Evolutionary conservation across 2,113 vertebrate species (phyloP), one percentile per base, ranked within the genome.

Genomic region (Noturus placidus): DNA sequence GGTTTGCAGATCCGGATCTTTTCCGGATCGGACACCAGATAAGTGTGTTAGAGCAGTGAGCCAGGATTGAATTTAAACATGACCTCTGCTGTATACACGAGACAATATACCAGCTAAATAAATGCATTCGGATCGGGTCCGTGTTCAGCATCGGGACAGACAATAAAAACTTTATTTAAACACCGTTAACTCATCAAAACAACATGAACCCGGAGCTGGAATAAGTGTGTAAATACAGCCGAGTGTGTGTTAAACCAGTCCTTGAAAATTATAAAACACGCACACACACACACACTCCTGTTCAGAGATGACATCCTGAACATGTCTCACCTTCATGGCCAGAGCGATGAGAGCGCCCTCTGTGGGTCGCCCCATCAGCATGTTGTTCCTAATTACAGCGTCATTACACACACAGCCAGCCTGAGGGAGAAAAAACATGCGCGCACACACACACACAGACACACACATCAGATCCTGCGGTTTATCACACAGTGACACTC

Each of bases 381-480:
- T 96, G 83, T 95, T 94, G 91, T 96, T 98, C 92, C 96, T 96
- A 94, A 99, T 98, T 90, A 98, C 81, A 2, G 98, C 97, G 94
- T 99, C 98, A 81, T 99, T 99, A 89, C 98, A 99, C 87, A 99
- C 96, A 90, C 97, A 98, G 52, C 97, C 97, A 0, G 95, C 97
- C 98, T 99, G 82, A 13, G 15, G 5, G 72, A 50, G 22, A 46
- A 87, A 33, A 19, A 9, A 86, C 38, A 74, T 59, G 72, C 27
- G 19, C 5, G 46, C 50, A 59, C 46, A 69, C 25, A 84, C 57
- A 50, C 11, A 8, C 90, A 38, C 83, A 19, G 13, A 86, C 54
- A 80, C 69, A 86, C 20, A 22, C 5, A 56, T 30, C 61, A 83
- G 9, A 8, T 72, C 13, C 38, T 14, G 63, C 5, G 30, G 30